Conservation (phyloP, 1,140 invertebrate genomes). For the honey bee (Apis mellifera) region DNA sequence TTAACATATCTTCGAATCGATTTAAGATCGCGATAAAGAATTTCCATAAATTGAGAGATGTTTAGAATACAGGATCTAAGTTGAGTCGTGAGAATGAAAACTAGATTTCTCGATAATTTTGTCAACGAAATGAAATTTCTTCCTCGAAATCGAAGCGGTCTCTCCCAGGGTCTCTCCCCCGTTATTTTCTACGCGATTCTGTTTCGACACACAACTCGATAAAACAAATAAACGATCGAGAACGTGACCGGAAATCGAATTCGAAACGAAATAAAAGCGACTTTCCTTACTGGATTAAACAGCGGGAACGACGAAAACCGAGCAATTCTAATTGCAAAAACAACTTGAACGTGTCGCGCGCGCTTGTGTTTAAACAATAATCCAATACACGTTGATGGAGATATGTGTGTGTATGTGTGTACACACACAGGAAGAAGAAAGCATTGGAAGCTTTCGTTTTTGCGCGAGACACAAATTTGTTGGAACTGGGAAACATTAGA, state of each 20-base stretch:
- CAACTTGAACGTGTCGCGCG: neutral
- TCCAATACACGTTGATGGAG: neutral
- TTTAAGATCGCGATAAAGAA: too few relatives aligned
- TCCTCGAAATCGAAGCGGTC: neutral
- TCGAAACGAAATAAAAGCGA: neutral
- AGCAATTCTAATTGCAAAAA: neutral
- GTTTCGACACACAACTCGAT: neutral
- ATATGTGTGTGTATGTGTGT: neutral
- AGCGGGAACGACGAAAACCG: neutral
- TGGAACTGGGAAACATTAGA: neutral
- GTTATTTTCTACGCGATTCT: neutral
- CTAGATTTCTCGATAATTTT: neutral
- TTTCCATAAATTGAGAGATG: too few relatives aligned
- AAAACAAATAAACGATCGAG: slow-evolving; percentile 28
- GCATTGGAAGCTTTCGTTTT: neutral
- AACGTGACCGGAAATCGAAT: slow-evolving; percentile 26
- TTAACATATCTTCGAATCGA: too few relatives aligned
- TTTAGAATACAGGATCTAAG: too few relatives aligned
- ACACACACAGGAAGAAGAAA: neutral
- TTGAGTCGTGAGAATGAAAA: neutral
- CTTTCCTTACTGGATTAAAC: neutral
- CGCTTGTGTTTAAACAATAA: slow-evolving; percentile 19
- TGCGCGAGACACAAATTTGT: neutral
- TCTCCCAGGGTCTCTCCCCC: neutral
- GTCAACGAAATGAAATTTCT: slow-evolving; percentile 5